phyloP scores from a whole-genome alignment of 2,113 vertebrate genomes.

The Ciconia boyciana region DNA sequence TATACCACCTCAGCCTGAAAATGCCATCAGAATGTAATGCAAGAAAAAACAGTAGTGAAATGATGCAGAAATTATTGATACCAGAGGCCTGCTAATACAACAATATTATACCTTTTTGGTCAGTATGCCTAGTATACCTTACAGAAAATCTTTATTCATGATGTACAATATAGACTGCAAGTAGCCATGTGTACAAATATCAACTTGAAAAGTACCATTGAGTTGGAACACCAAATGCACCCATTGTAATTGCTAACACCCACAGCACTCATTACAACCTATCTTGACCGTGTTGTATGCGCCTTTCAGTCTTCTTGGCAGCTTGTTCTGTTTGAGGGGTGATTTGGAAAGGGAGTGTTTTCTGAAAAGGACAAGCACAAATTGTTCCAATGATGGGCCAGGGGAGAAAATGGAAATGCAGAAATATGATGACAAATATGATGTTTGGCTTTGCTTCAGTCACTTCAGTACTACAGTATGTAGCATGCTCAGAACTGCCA shows the following conservation, averaged over 20 bases:
- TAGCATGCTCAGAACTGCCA: neutral
- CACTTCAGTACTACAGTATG: neutral
- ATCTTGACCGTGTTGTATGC: neutral
- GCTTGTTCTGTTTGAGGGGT: neutral
- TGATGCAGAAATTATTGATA: neutral
- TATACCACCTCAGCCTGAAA: neutral
- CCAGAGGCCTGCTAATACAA: neutral
- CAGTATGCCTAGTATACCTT: neutral
- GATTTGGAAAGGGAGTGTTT: neutral
- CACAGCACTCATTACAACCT: neutral
- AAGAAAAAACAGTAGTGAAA: neutral
- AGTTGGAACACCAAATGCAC: neutral
- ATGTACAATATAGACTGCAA: neutral
- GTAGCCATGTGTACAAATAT: neutral
- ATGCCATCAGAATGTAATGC: neutral
- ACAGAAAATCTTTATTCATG: neutral
- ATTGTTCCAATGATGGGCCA: neutral
- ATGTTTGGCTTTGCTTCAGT: conserved; percentile 32
- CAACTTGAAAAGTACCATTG: neutral
- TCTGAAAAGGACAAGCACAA: conserved; percentile 14
- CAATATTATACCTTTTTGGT: neutral
- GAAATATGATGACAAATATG: neutral
- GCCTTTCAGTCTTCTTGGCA: conserved; percentile 18
- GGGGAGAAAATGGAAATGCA: conserved; percentile 2
- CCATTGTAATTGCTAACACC: neutral